Conservation (phyloP, 2,797 vertebrate species). For the Momotus momota region DNA sequence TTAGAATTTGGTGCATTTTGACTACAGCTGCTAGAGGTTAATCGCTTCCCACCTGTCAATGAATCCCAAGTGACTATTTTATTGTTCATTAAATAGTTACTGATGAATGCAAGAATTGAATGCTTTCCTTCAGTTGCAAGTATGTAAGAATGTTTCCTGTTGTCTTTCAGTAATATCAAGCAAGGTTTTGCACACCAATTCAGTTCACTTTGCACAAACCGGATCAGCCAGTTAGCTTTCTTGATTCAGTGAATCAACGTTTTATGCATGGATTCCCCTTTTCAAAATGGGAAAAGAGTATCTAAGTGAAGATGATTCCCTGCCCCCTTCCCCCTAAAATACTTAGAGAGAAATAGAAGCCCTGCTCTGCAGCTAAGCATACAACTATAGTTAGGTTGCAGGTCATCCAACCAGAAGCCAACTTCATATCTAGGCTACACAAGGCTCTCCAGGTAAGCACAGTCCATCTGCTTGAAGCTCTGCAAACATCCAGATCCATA, state of each 20-base stretch:
- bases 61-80: slow-evolving; percentile 41
- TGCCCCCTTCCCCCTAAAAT: background rate
- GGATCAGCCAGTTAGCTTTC: background rate
- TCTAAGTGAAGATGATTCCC: background rate
- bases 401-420: background rate
- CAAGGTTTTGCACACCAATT: background rate
- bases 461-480: background rate
- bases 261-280: background rate
- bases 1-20: background rate
- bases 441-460: background rate
- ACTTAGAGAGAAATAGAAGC: background rate
- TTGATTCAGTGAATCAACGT: background rate
- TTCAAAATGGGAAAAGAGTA: background rate
- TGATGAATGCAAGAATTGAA: background rate
- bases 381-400: background rate
- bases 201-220: background rate
- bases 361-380: background rate
- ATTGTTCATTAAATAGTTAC: slow-evolving; percentile 51
- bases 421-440: background rate
- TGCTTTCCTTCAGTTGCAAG: background rate
- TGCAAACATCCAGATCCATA: background rate
- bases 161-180: background rate
- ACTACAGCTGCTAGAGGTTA: background rate
- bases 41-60: slow-evolving; percentile 37
- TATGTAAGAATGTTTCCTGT: background rate